Conservation (phyloP, 2,888 invertebrate species). For the Eupsilia transversa region DNA sequence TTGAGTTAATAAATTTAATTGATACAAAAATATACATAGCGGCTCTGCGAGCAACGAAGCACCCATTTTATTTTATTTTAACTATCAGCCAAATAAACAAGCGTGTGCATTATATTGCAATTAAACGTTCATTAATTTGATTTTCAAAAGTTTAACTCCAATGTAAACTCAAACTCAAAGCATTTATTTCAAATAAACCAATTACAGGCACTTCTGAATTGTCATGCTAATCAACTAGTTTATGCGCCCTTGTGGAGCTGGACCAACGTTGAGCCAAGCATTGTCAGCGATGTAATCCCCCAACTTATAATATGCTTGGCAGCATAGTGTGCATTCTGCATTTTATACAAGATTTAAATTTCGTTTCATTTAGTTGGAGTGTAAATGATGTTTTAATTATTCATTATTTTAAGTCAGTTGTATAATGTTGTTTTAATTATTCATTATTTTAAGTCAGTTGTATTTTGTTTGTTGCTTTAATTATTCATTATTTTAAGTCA, state of each 20-base stretch:
- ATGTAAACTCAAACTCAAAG: too few relatives aligned
- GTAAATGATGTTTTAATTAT: neutral
- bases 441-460: neutral
- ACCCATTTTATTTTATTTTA: neutral
- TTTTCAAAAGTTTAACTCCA: neutral
- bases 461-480: neutral
- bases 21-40: neutral
- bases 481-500: neutral
- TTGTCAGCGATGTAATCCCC: too few relatives aligned
- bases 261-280: too few relatives aligned
- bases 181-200: too few relatives aligned
- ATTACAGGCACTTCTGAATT: too few relatives aligned
- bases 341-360: too few relatives aligned
- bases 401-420: neutral
- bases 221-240: too few relatives aligned
- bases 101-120: neutral
- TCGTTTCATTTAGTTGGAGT: too few relatives aligned
- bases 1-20: neutral
- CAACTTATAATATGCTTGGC: too few relatives aligned
- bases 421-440: neutral
- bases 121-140: slow-evolving; percentile 4
- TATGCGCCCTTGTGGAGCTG: too few relatives aligned
- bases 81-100: neutral
- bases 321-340: too few relatives aligned
- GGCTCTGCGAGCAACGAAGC: neutral